These are phyloP conservation scores for Porites lutea DNA, from an alignment of 64 coral and sea anemone species.

Conservation along the genomic window DNA sequence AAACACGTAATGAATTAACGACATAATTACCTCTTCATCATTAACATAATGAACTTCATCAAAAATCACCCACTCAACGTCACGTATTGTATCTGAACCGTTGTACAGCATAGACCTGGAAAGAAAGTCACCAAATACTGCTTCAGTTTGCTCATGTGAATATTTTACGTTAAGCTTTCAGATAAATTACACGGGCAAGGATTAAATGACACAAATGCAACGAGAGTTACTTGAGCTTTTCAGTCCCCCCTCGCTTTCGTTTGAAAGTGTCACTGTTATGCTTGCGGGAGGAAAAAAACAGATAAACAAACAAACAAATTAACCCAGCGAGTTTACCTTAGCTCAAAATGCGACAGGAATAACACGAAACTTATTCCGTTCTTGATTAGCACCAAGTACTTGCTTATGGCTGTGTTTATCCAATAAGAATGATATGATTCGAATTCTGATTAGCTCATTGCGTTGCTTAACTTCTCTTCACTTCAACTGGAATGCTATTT, in stretches of 20 bases:
- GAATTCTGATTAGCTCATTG: background rate
- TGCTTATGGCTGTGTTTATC: too few species aligned
- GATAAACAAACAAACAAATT: background rate
- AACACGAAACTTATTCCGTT: background rate
- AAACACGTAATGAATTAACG: background rate
- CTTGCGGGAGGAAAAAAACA: too few species aligned
- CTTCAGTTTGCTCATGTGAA: too few species aligned
- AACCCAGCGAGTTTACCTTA: too few species aligned
- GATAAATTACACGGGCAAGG: too few species aligned
- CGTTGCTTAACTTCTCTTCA: background rate
- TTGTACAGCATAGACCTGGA: constrained; percentile 94
- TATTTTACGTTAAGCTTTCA: too few species aligned
- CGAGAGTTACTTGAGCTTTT: too few species aligned
- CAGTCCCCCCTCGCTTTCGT: too few species aligned
- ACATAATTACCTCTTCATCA: constrained; percentile 79
- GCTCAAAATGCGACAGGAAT: too few species aligned
- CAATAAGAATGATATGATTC: too few species aligned
- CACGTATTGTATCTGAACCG: constrained; percentile 92
- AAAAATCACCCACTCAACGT: constrained; percentile 99
- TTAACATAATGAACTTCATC: constrained; percentile 99
- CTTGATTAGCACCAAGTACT: background rate
- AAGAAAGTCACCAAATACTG: background rate
- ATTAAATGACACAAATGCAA: too few species aligned
- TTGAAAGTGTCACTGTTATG: too few species aligned
- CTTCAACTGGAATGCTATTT: background rate